Evolutionary conservation across 2,888 invertebrate species (phyloP), one percentile per base, ranked within the genome.

Genomic region (Gisinianus flammeolus): DNA sequence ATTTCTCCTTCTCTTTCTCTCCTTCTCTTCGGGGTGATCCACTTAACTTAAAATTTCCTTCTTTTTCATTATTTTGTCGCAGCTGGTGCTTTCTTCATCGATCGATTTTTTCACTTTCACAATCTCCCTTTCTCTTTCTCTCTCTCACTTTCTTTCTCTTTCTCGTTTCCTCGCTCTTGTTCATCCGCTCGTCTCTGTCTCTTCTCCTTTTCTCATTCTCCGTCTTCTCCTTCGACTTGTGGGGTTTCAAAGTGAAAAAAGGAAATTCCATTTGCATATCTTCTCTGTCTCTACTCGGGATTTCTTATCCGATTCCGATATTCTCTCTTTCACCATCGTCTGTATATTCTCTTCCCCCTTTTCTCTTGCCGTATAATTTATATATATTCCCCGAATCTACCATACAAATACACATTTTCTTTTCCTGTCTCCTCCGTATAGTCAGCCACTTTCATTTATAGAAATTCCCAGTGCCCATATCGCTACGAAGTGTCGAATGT

Each of bases 51-150:
- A 83, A 81, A 68, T 81, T 80, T 78, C 77, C 79, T 79, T 80
- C 77, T 82, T 79, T 79, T 79, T 79, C 79, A 76, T 80, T 81
- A 81, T 82, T 83, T 78, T 80, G 80, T 80, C 80, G 70, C 80
- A 78, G 80, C 78, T 80, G 80, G 80, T 78, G 75, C 78, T 80
- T 78, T 80, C 70, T 62, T 26, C 62, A 62, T 62, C 62, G 62
- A 62, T 62, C 62, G 62, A 62, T 62, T 62, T 62, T 62, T 62
- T 62, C 62, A 62, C 62, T 28, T 10, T 19, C 66, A 10, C 44
- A 44, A 44, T 44, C 44, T 44, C 16, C 19, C 44, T 44, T 19
- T 16, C 44, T 44, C 19, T 19, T 19, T 1, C 19, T 12, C 56
- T 58, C 16, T 44, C 44, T 44, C 44, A 44, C 44, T 44, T 44